Evolutionary conservation across 2,888 invertebrate genomes (phyloP).

Genomic region (Rotaria socialis): DNA sequence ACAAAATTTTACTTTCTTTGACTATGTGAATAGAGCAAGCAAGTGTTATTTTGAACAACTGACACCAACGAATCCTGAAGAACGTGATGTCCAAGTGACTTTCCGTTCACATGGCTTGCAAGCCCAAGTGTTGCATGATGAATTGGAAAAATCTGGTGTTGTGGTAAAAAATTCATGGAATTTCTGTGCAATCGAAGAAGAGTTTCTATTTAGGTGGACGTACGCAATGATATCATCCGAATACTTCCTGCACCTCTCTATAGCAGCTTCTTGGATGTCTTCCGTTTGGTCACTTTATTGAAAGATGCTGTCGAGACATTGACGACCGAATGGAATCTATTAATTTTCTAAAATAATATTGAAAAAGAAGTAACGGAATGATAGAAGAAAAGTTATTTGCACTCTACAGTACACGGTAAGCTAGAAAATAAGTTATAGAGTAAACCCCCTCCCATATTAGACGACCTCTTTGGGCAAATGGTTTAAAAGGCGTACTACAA

Average conservation of each 20-base stretch:
- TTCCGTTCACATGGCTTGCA: constrained; percentile 56
- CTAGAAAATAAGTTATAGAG: no score
- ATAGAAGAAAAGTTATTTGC: no score
- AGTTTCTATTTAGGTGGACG: constrained; percentile 61
- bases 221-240: constrained; percentile 61
- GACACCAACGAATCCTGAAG: constrained; percentile 62
- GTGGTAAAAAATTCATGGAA: constrained; percentile 56
- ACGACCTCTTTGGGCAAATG: no score
- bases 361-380: no score
- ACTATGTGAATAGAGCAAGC: background rate
- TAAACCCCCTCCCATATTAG: no score
- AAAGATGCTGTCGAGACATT: background rate
- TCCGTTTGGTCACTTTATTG: constrained; percentile 55
- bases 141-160: constrained; percentile 62
- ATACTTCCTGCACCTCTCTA: constrained; percentile 63
- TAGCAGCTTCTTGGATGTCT: constrained; percentile 62
- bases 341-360: no score
- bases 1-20: no score
- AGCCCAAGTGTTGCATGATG: constrained; percentile 56
- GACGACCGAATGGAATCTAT: no score
- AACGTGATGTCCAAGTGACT: constrained; percentile 64
- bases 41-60: constrained; percentile 57
- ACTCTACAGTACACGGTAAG: no score
- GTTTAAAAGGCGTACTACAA: no score
- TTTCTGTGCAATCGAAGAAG: background rate